These are phyloP conservation scores for Drosophila nasuta DNA, from an alignment of 1,140 invertebrate species.

Conservation along the genomic window DNA sequence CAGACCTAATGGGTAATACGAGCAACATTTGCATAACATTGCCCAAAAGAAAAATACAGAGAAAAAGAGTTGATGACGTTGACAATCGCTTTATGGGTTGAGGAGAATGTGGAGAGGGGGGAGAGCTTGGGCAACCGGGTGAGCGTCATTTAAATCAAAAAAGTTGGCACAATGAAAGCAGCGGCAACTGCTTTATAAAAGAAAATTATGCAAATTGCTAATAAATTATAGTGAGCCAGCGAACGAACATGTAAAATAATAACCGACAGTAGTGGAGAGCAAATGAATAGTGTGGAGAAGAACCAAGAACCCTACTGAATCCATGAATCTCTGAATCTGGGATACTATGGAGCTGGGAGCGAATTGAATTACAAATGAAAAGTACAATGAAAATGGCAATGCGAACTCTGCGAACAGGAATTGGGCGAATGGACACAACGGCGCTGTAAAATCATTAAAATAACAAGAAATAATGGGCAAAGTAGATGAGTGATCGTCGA, in stretches of 20 bases:
- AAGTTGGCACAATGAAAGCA: slow-evolving; percentile 56
- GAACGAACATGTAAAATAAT: slow-evolving; percentile 83
- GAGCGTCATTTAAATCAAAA: slow-evolving; percentile 62
- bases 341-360: slow-evolving; percentile 28
- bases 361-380: slow-evolving; percentile 82
- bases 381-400: slow-evolving; percentile 64
- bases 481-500: neutral
- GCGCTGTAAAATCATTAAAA: slow-evolving; percentile 79
- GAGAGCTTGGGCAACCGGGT: slow-evolving; percentile 1
- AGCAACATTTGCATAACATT: slow-evolving; percentile 75
- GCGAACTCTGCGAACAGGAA: slow-evolving; percentile 21
- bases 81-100: slow-evolving; percentile 8
- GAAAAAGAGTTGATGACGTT: slow-evolving; percentile 63
- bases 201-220: slow-evolving; percentile 84
- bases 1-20: slow-evolving; percentile 61
- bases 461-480: slow-evolving; percentile 36
- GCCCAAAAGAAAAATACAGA: slow-evolving; percentile 39
- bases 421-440: slow-evolving; percentile 48
- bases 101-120: neutral
- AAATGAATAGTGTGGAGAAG: slow-evolving; percentile 4
- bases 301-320: slow-evolving; percentile 22
- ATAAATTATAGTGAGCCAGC: slow-evolving; percentile 82
- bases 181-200: slow-evolving; percentile 74
- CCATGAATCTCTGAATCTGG: slow-evolving; percentile 6
- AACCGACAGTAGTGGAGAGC: slow-evolving; percentile 40